Conservation (phyloP, 2,113 vertebrate genomes). For the Oxyura jamaicensis region DNA sequence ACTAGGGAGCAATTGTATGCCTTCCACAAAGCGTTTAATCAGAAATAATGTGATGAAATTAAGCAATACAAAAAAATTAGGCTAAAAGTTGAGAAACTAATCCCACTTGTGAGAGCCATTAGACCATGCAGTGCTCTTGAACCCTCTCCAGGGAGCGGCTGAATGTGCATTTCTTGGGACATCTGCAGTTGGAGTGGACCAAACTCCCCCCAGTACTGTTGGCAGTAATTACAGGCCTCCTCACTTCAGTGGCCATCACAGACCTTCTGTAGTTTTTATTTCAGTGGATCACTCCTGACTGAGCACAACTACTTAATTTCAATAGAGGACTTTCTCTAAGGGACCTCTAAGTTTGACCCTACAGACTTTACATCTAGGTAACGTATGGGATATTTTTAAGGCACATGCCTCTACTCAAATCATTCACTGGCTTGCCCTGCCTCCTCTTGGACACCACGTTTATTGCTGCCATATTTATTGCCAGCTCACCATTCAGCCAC, state of each 20-base stretch:
- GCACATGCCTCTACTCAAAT: background rate
- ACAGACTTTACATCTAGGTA: background rate
- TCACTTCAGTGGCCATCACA: background rate
- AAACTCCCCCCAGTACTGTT: background rate
- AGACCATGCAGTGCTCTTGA: background rate
- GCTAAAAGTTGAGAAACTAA: background rate
- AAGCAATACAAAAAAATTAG: background rate
- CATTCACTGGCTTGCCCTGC: background rate
- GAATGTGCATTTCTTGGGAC: background rate
- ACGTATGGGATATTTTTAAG: background rate
- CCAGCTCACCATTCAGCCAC: fast-evolving
- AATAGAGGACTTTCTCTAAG: background rate
- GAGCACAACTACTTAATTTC: background rate
- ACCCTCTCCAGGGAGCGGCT: fast-evolving
- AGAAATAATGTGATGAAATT: constrained; percentile 22
- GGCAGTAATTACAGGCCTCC: background rate
- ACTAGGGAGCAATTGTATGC: constrained; percentile 11
- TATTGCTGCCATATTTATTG: background rate
- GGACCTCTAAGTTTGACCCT: background rate
- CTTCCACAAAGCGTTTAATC: background rate
- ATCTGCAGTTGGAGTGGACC: background rate
- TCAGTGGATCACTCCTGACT: fast-evolving
- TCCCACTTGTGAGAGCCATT: background rate
- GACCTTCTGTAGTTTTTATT: background rate
- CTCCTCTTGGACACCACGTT: background rate